A percentile compares a stretch with the other conserved stretches of the same genome.
These are phyloP conservation scores for Anthopleura sola DNA, from an alignment of 64 coral and sea anemone genomes.

Conservation along the genomic window DNA sequence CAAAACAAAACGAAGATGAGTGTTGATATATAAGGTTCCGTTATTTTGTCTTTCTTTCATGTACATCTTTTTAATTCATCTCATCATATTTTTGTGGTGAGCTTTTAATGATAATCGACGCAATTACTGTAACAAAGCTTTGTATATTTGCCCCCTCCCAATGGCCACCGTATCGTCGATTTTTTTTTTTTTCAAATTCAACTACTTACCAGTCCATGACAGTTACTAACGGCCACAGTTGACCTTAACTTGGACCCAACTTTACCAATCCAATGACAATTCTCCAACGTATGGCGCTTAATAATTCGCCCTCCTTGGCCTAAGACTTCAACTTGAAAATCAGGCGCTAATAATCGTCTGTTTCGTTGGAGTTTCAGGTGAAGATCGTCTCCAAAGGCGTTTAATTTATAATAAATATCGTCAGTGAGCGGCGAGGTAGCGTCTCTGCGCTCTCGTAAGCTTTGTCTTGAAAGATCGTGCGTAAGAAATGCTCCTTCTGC, in stretches of 20 bases:
- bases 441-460: constrained; percentile 76
- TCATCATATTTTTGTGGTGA: too few species aligned
- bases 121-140: too few species aligned
- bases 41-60: too few species aligned
- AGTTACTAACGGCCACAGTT: constrained; percentile 84
- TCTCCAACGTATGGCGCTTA: constrained; percentile 86
- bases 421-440: constrained; percentile 23
- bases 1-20: too few species aligned
- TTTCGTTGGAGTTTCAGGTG: constrained; percentile 85
- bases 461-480: constrained; percentile 69
- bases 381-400: constrained; percentile 80
- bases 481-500: constrained; percentile 71
- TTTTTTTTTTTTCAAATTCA: too few species aligned
- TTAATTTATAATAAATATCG: constrained; percentile 79
- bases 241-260: constrained; percentile 53
- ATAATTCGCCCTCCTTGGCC: constrained; percentile 78
- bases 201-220: constrained; percentile 73
- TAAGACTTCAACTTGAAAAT: constrained; percentile 86
- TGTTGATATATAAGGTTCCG: too few species aligned
- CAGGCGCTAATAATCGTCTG: constrained; percentile 68
- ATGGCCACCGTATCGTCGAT: too few species aligned
- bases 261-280: constrained; percentile 86
- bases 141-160: too few species aligned
- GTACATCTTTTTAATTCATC: too few species aligned
- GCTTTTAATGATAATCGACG: too few species aligned